Evolutionary conservation across 2,797 vertebrate species (phyloP).

Genomic region (Brachyalestes nurse): DNA sequence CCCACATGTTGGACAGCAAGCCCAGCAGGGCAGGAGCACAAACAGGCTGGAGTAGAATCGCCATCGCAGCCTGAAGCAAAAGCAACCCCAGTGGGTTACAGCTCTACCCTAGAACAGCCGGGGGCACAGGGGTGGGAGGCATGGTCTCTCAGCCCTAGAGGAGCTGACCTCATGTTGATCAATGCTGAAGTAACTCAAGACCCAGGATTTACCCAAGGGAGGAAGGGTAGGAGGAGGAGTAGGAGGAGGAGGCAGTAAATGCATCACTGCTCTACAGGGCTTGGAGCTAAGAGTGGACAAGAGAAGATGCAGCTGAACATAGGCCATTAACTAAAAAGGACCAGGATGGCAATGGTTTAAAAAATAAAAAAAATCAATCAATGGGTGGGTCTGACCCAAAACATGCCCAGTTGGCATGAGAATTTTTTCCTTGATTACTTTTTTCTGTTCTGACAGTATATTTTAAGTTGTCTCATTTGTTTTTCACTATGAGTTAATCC

Average conservation of each 20-base stretch:
- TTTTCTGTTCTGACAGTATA: too few relatives aligned
- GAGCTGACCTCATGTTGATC: slow-evolving; percentile 1
- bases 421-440: too few relatives aligned
- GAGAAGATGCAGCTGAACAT: background rate
- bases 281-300: background rate
- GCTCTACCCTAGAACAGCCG: background rate
- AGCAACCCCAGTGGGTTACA: background rate
- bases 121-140: background rate
- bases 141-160: background rate
- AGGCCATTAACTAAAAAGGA: background rate
- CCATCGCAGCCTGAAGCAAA: slow-evolving; percentile 4
- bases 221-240: too few relatives aligned
- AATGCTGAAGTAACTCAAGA: background rate
- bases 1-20: slow-evolving; percentile 18
- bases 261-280: background rate
- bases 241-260: background rate
- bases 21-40: background rate
- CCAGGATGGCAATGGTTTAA: too few relatives aligned
- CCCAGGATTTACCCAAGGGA: background rate
- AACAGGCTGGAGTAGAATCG: background rate
- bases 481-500: too few relatives aligned
- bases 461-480: too few relatives aligned
- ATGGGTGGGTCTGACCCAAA: too few relatives aligned
- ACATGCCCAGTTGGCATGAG: too few relatives aligned
- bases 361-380: too few relatives aligned